Conservation (phyloP, 2,888 invertebrate species). For the Drosophila birchii region DNA sequence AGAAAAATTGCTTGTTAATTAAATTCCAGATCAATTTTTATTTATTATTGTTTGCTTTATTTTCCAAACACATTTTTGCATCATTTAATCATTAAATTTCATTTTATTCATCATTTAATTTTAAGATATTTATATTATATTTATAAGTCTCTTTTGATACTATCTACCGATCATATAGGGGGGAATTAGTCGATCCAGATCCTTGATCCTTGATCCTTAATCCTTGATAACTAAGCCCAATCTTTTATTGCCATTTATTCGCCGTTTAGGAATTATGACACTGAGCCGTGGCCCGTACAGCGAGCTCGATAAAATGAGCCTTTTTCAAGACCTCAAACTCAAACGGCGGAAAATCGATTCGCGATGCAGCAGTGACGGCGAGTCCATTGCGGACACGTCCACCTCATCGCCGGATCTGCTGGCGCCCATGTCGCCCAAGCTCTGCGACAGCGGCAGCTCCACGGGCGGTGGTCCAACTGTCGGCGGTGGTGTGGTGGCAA, state of each 20-base stretch:
- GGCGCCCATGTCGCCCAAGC: constrained; percentile 93
- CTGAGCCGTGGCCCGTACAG: constrained; percentile 97
- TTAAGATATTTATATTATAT: no score
- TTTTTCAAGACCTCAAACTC: constrained; percentile 99
- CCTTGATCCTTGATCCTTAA: not conserved
- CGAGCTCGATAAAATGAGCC: constrained; percentile 99
- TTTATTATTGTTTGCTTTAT: no score
- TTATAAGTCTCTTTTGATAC: not conserved
- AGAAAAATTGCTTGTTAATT: no score
- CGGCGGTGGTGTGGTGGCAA: not conserved
- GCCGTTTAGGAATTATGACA: constrained; percentile 94
- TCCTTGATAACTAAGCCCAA: not conserved
- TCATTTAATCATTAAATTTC: no score
- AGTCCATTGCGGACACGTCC: constrained; percentile 96
- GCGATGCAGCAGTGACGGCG: constrained; percentile 98
- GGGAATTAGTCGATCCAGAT: not conserved
- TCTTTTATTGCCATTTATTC: not conserved
- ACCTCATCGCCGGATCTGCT: constrained; percentile 95
- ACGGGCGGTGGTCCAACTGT: constrained; percentile 13
- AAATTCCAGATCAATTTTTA: no score
- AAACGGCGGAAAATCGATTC: constrained; percentile 99
- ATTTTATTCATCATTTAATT: no score
- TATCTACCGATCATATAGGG: not conserved
- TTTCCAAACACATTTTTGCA: no score
- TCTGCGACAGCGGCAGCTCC: constrained; percentile 85